Evolutionary conservation across 2,113 vertebrate genomes (phyloP), one percentile per base, ranked within the genome.

Genomic region (Notiomystis cincta): DNA sequence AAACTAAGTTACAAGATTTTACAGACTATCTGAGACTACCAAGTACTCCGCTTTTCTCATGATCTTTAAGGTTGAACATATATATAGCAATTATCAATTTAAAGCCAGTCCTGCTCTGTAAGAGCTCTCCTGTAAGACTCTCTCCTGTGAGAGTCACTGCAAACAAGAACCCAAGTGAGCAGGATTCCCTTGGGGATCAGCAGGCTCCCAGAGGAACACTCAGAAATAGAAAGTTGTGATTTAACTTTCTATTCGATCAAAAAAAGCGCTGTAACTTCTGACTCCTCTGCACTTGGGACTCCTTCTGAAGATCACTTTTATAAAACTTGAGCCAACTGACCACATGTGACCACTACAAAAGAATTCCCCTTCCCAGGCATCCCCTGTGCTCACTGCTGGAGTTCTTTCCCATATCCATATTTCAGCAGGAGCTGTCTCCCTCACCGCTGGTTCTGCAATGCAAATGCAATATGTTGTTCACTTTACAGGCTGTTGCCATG

Each of bases 401-500:
- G 35, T 8, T 56, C 33, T 61, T 92, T 57, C 71, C 33, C 53
- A n/a, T 17, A 25, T 48, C 80, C 24, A 4, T 30, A 78, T 85
- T 94, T 87, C 89, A 75, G 47, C 42, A 89, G 83, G 77, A 89
- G 78, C 94, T 37, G 8, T 72, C 94, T 93, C 87, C 80, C 78
- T 89, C 89, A 28, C 93, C 1, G 21, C 93, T 44, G 84, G 8
- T 58, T 93, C 93, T 94, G 93, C 94, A 95, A 96, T 96, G 96
- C 93, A 94, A 96, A 95, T 94, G 96, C 31, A 95, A 70, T 72
- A 80, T 92, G 91, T 91, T 94, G 93, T 80, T 93, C 96, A 80
- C 91, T 91, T 93, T 79, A 54, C 90, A 76, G 93, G 67, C 90
- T 76, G 94, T 95, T 97, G 96, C 94, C 91, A 95, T 88, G 93